phyloP scores from a whole-genome alignment of 2,888 invertebrate genomes.

The Idaea biselata region DNA sequence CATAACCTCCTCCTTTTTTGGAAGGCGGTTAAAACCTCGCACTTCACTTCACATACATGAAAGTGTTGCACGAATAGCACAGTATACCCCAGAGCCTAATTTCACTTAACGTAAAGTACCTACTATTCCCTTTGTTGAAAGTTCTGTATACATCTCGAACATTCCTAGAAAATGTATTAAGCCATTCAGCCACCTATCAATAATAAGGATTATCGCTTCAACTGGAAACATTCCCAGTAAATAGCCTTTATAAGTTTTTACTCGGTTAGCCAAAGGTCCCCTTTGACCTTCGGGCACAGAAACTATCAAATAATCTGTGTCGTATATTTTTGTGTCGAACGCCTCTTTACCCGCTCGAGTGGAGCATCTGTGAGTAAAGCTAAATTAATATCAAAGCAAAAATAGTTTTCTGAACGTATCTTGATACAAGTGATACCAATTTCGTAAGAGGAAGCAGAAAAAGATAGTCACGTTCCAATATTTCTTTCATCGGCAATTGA shows the following conservation, averaged over 20 bases:
- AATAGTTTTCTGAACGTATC: neutral
- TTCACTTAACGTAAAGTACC: no score
- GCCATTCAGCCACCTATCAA: neutral
- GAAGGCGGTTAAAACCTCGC: no score
- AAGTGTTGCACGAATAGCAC: no score
- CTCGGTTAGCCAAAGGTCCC: neutral
- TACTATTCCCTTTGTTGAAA: neutral
- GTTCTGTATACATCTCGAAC: neutral
- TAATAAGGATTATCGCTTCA: neutral
- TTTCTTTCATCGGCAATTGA: slow-evolving; percentile 9
- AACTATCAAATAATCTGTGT: neutral
- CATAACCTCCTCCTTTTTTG: no score
- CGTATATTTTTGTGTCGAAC: neutral
- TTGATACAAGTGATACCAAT: neutral
- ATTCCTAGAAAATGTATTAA: neutral
- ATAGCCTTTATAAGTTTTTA: neutral
- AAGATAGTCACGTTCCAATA: slow-evolving; percentile 1
- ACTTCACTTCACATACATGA: no score
- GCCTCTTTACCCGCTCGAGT: neutral
- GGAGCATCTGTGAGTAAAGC: neutral
- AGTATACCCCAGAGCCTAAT: no score
- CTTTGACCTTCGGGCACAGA: neutral
- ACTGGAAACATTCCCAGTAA: neutral
- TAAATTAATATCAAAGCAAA: neutral
- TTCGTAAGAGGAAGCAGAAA: neutral